Conservation (phyloP, 2,888 invertebrate species). For the Xanthia icteritia region DNA sequence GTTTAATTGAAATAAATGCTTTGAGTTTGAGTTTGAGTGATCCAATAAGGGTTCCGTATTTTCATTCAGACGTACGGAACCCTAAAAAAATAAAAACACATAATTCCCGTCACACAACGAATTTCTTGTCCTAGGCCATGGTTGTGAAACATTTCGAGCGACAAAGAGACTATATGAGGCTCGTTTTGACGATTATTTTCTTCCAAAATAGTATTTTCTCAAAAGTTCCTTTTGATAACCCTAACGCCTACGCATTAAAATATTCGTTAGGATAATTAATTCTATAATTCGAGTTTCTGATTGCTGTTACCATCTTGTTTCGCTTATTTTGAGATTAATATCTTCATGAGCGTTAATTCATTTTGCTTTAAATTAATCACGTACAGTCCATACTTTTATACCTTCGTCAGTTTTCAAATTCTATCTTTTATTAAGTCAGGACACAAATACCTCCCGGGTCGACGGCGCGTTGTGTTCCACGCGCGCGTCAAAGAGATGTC, state of each 20-base stretch:
- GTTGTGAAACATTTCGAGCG: neutral
- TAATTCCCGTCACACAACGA: neutral
- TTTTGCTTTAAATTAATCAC: constrained; percentile 12
- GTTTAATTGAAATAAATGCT: too few species aligned
- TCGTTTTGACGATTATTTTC: neutral
- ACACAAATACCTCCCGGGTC: too few species aligned
- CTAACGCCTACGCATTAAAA: constrained; percentile 23
- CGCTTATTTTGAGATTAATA: constrained; percentile 35
- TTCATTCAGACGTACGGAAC: too few species aligned
- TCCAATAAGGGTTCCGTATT: too few species aligned
- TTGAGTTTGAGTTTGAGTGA: too few species aligned
- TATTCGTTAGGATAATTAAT: constrained; percentile 52
- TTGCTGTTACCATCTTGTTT: constrained; percentile 37
- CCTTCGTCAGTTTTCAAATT: neutral
- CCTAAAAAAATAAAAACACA: neutral
- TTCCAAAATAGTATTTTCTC: neutral
- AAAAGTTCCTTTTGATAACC: constrained; percentile 17
- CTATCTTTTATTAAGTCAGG: neutral
- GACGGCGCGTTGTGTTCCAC: too few species aligned
- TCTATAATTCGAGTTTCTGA: constrained; percentile 45
- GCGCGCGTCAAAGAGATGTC: too few species aligned
- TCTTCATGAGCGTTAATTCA: constrained; percentile 22
- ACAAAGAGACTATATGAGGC: neutral
- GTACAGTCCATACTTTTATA: neutral
- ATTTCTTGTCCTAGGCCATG: neutral